phyloP scores from a whole-genome alignment of 2,888 invertebrate species.

The Aromia moschata region DNA sequence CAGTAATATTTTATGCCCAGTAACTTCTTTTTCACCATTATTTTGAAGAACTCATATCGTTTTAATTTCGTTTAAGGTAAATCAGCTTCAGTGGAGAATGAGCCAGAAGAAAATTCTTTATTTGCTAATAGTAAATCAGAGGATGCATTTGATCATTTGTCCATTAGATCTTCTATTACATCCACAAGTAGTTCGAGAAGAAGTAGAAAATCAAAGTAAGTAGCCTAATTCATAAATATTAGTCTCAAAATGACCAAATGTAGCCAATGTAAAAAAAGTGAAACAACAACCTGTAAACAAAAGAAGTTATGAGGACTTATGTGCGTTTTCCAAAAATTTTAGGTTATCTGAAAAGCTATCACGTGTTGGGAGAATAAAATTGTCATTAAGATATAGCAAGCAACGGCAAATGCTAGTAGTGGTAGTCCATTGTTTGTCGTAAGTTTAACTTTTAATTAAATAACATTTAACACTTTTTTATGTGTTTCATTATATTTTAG shows the following conservation, averaged over 20 bases:
- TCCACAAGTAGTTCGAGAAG: not conserved
- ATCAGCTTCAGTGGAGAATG: too few relatives aligned
- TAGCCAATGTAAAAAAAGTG: too few relatives aligned
- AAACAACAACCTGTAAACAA: too few relatives aligned
- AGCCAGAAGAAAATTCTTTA: too few relatives aligned
- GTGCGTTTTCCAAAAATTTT: too few relatives aligned
- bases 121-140: slow-evolving; percentile 6
- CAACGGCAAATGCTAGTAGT: slow-evolving; percentile 83
- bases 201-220: not conserved
- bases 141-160: not conserved
- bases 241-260: too few relatives aligned
- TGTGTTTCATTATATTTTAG: slow-evolving; percentile 60
- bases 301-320: too few relatives aligned
- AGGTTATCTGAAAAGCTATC: slow-evolving; percentile 25
- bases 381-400: slow-evolving; percentile 85
- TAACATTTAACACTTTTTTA: not conserved
- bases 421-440: slow-evolving; percentile 88
- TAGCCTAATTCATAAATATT: too few relatives aligned
- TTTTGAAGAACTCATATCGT: too few relatives aligned
- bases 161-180: slow-evolving; percentile 8
- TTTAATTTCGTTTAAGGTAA: slow-evolving; percentile 24
- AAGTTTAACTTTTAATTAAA: slow-evolving; percentile 58
- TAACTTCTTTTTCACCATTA: too few relatives aligned
- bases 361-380: slow-evolving; percentile 68
- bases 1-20: too few relatives aligned